Base-by-base conservation (phyloP, 2,888 invertebrate species). In the Dascillus cervinus region DNA sequence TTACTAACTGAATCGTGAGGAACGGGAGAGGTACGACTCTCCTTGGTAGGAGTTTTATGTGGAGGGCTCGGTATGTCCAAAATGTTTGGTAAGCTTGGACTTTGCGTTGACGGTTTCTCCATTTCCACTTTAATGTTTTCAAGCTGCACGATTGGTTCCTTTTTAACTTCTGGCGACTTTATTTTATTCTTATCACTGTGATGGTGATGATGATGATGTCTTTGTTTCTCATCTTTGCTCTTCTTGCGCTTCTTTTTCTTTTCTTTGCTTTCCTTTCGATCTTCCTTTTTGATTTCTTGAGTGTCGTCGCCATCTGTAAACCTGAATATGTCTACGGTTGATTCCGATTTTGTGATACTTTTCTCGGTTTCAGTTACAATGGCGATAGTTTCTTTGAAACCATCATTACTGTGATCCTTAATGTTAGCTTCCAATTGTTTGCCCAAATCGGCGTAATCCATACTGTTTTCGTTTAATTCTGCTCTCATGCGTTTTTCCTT, bases 191-290 rank as follows among this genome's bases (percentile, higher is more conserved):
- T 73, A 26, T 73, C 72, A n/a, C n/a, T n/a, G n/a, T n/a, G n/a
- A 43, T 73, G 74, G 42, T 73, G 74, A 41, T 75, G 75, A 54
- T 77, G 77, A 54, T 82, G 78, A 19, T 81, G 75, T 51, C 72
- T 76, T 43, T 78, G 76, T 42, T 77, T 74, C 39, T 86, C 86
- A 50, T 87, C 87, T 57, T 80, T 84, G 30, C 77, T 84, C 55
- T 81, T 83, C 60, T 87, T 88, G 49, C 85, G 79, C 60, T 87
- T 88, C 65, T 88, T 88, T 62, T 83, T 86, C 63, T 82, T 85
- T 47, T 86, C 85, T 55, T 80, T 82, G 29, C 69, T 68, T 43
- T 82, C 75, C 62, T 73, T 69, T 49, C 71, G 55, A 46, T 67
- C 71, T 55, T 52, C 37, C 2, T 64, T 56, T 11, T 65, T 40